A percentile compares a stretch with the other conserved stretches of the same genome.
phyloP scores from a whole-genome alignment of 2,113 vertebrate species.

The Petrocephalus microphthalmus region DNA sequence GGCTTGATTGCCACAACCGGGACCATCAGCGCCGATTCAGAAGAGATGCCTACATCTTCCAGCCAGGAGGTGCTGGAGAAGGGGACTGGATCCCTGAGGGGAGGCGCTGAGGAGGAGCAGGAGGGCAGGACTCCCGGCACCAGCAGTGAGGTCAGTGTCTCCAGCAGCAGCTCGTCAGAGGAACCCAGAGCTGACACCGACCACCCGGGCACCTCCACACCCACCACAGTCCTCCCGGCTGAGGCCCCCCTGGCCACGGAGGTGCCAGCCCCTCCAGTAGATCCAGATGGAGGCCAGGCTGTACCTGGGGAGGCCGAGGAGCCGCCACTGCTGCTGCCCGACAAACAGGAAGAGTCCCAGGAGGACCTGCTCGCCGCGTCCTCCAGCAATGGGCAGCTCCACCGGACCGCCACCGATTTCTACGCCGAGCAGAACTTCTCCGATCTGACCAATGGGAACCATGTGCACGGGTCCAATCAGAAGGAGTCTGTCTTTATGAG shows the following conservation, averaged over 20 bases:
- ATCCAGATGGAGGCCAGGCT: slow-evolving; percentile 40
- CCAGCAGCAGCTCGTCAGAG: slow-evolving; percentile 22
- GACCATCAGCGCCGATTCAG: slow-evolving; percentile 53
- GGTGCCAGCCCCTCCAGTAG: slow-evolving; percentile 38
- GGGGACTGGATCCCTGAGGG: slow-evolving; percentile 29
- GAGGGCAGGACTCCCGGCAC: slow-evolving; percentile 15
- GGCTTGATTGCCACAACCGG: slow-evolving; percentile 64
- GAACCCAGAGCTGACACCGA: slow-evolving; percentile 31
- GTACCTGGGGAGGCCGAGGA: slow-evolving; percentile 48
- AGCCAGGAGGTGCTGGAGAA: slow-evolving; percentile 51
- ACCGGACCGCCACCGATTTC: slow-evolving; percentile 87
- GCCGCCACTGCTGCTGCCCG: slow-evolving; percentile 39
- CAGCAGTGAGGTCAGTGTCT: slow-evolving; percentile 26
- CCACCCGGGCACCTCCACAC: slow-evolving; percentile 35
- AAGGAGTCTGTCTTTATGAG: slow-evolving; percentile 98
- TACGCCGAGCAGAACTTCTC: slow-evolving; percentile 91
- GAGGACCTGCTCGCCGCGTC: slow-evolving; percentile 65
- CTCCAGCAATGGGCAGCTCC: slow-evolving; percentile 52
- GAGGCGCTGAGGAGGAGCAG: slow-evolving; percentile 48
- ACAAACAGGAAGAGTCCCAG: slow-evolving; percentile 64
- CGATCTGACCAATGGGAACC: slow-evolving; percentile 78
- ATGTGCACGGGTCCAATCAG: slow-evolving; percentile 89
- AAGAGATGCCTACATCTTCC: slow-evolving; percentile 51
- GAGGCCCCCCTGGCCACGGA: slow-evolving; percentile 64
- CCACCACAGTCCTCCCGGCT: slow-evolving; percentile 41